Conservation (phyloP, 2,888 invertebrate species). For the Himalopsyche kuldschensis region DNA sequence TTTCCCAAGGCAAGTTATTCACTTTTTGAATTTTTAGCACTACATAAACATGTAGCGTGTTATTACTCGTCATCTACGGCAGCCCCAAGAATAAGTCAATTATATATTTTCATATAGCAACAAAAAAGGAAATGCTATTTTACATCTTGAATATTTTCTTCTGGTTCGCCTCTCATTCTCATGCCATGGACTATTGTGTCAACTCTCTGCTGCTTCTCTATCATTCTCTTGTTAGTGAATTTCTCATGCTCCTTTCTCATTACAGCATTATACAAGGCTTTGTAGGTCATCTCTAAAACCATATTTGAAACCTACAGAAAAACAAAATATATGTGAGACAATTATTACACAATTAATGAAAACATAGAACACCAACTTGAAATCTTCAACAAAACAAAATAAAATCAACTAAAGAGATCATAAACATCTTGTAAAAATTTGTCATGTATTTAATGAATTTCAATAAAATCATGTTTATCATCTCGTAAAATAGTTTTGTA, state of each 20-base stretch:
- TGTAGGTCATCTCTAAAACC: conserved; percentile 71
- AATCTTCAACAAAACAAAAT: too few species aligned
- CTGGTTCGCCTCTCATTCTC: conserved; percentile 75
- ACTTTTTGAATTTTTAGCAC: not conserved
- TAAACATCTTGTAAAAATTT: too few species aligned
- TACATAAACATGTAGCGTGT: not conserved
- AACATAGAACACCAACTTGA: too few species aligned
- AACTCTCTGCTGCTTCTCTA: conserved; percentile 84
- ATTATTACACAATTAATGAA: too few species aligned
- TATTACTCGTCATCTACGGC: not conserved
- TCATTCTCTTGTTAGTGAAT: conserved; percentile 72
- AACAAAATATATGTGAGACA: not conserved
- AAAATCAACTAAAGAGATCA: too few species aligned
- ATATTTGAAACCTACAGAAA: conserved; percentile 50
- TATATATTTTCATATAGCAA: not conserved
- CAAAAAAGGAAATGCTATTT: conserved; percentile 58
- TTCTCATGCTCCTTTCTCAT: conserved; percentile 67
- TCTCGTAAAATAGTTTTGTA: too few species aligned
- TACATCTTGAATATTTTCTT: conserved; percentile 80
- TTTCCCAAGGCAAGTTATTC: not conserved
- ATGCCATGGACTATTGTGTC: conserved; percentile 80
- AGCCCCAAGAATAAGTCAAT: not conserved
- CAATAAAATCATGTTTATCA: too few species aligned
- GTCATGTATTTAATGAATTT: too few species aligned
- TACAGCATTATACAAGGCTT: conserved; percentile 70